Conservation (phyloP, 2,888 invertebrate species). For the Caenorhabditis angaria region DNA sequence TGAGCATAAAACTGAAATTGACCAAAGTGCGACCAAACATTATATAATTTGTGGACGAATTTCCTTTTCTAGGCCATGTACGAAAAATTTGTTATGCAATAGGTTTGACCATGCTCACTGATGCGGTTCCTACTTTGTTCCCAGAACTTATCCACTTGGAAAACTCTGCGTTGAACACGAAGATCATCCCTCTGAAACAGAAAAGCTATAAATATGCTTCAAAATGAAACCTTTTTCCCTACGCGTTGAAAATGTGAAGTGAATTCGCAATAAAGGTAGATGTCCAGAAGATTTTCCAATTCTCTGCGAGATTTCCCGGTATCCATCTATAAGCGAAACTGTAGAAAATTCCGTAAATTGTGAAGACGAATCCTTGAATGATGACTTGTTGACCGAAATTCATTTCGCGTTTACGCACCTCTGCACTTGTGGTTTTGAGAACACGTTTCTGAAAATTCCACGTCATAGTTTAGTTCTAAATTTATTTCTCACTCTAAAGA, state of each 20-base stretch:
- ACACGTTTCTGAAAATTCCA: conserved; percentile 15
- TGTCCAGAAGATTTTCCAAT: conserved; percentile 27
- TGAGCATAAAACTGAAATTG: no score
- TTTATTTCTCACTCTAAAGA: conserved; percentile 4
- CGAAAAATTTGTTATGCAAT: no score
- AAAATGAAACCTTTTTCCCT: no score
- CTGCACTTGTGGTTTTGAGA: background rate
- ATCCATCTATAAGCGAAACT: conserved; percentile 13
- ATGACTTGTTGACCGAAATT: conserved; percentile 24
- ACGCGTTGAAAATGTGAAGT: conserved; percentile 22
- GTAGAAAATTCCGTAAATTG: conserved; percentile 16
- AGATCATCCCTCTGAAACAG: no score
- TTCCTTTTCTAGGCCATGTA: no score
- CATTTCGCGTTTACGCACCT: conserved; percentile 12
- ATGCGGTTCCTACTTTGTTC: no score
- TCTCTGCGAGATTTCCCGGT: conserved; percentile 11
- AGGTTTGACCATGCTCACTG: no score
- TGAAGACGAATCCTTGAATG: conserved; percentile 24
- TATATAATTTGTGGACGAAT: no score
- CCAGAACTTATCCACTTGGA: no score
- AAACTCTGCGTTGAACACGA: no score
- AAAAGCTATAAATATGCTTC: no score
- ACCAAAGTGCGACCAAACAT: no score
- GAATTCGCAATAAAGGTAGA: conserved; percentile 20
- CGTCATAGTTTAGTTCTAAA: background rate